phyloP scores from a whole-genome alignment of 2,888 invertebrate species.

The Hirtodrosophila trivittata region DNA sequence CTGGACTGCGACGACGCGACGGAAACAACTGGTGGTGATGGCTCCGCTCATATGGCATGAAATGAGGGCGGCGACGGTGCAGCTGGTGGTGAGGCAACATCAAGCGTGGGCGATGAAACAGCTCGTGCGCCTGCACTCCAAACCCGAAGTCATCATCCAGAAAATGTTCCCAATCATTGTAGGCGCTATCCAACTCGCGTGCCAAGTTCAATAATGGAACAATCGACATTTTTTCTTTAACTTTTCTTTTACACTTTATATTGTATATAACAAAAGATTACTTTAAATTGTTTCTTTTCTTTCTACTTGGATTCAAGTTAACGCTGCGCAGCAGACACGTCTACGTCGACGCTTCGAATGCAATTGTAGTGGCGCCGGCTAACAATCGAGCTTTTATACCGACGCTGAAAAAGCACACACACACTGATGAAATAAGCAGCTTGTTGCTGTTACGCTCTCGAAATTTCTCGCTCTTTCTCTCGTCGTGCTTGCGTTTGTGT shows the following conservation, averaged over 20 bases:
- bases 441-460: constrained; percentile 40
- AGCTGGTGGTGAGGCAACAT: constrained; percentile 44
- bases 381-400: constrained; percentile 52
- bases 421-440: constrained; percentile 37
- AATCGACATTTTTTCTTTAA: constrained; percentile 64
- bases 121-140: constrained; percentile 71
- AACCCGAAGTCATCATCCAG: constrained; percentile 71
- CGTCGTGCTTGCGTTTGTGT: constrained; percentile 5
- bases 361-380: constrained; percentile 23
- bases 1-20: constrained; percentile 74
- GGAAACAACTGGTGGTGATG: constrained; percentile 84
- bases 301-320: not conserved
- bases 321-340: constrained; percentile 18
- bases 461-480: constrained; percentile 58
- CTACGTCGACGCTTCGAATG: constrained; percentile 9
- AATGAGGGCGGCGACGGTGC: constrained; percentile 52
- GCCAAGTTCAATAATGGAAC: constrained; percentile 59
- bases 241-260: constrained; percentile 6
- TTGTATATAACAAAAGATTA: constrained; percentile 1
- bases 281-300: not conserved
- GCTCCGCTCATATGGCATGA: constrained; percentile 59
- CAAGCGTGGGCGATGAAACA: constrained; percentile 74
- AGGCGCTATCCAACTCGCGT: constrained; percentile 54
- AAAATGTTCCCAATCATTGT: constrained; percentile 53
- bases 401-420: constrained; percentile 38